Base-by-base conservation (phyloP, 2,797 vertebrate species). In the Cheracebus regulus region DNA sequence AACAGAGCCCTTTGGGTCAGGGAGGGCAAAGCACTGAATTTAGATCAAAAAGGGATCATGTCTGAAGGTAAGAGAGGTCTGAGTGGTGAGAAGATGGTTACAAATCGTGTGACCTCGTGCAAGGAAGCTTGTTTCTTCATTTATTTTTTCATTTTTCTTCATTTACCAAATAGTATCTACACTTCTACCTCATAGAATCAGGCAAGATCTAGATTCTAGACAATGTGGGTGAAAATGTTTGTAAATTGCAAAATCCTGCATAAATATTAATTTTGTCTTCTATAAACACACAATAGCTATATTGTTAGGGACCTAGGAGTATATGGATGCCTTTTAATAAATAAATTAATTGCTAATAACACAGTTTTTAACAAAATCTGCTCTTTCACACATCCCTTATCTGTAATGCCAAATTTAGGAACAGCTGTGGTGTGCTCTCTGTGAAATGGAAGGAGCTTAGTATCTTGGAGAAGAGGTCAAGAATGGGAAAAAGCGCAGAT, bases 161-260 rank as follows among this genome's bases (percentile, higher is more conserved):
- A 82, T 82, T 95, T 86, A 41, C 75, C 93, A 94, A 95, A 96
- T 86, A 88, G 78, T 41, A 46, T 70, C 48, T 1, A 75, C 33
- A 2, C 26, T 78, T 15, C 57, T 92, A 80, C 17, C 7, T 81
- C 41, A 39, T 26, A 87, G 44, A 61, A 78, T 85, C 7, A 36
- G 61, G 9, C 79, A 14, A 93, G 55, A 87, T 39, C 28, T 76
- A 84, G 70, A 86, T 44, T 85, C 33, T 57, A 83, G 88, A 85
- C 11, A 84, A 48, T 5, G 5, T 73, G 7, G 24, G n/a, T 78
- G 50, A 96, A 78, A 89, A 92, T 90, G 41, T 95, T 48, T 58
- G 2, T 88, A 52, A 88, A 55, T 5, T 79, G 13, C 4, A 84
- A 82, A 67, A 58, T 67, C 30, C 19, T 88, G 52, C 8, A 22